phyloP scores from a whole-genome alignment of 92 coral and sea anemone genomes.

The Nematostella vectensis region DNA sequence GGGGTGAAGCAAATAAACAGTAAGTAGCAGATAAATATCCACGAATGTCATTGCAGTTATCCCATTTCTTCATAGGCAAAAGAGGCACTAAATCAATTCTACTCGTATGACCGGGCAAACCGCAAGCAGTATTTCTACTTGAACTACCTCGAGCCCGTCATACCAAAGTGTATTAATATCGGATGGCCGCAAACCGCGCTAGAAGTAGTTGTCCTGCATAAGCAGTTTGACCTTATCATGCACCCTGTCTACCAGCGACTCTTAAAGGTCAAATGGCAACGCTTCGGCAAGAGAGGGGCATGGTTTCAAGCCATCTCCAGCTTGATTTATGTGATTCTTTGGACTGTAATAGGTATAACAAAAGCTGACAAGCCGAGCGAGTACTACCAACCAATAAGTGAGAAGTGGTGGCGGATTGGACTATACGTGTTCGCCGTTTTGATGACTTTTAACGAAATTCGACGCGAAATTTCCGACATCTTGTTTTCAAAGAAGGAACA shows the following conservation, averaged over 20 bases:
- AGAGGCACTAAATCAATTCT: constrained; percentile 83
- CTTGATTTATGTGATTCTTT: constrained; percentile 63
- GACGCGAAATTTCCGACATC: constrained; percentile 60
- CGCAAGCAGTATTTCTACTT: constrained; percentile 82
- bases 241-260: constrained; percentile 95
- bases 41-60: no score
- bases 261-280: constrained; percentile 85
- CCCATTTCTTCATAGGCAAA: constrained; percentile 37
- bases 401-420: constrained; percentile 81
- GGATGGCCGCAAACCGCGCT: constrained; percentile 90
- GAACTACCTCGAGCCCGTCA: constrained; percentile 83
- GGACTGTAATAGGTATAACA: constrained; percentile 88
- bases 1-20: no score
- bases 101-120: constrained; percentile 84
- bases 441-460: constrained; percentile 68
- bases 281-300: constrained; percentile 81
- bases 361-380: constrained; percentile 45
- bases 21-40: no score
- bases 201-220: constrained; percentile 75
- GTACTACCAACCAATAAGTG: constrained; percentile 44
- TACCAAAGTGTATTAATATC: constrained; percentile 73
- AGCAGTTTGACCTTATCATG: constrained; percentile 95
- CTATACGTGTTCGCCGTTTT: constrained; percentile 51
- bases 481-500: constrained; percentile 76
- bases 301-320: constrained; percentile 72